phyloP scores from a whole-genome alignment of 2,888 invertebrate species.

The Synanthedon formicaeformis region DNA sequence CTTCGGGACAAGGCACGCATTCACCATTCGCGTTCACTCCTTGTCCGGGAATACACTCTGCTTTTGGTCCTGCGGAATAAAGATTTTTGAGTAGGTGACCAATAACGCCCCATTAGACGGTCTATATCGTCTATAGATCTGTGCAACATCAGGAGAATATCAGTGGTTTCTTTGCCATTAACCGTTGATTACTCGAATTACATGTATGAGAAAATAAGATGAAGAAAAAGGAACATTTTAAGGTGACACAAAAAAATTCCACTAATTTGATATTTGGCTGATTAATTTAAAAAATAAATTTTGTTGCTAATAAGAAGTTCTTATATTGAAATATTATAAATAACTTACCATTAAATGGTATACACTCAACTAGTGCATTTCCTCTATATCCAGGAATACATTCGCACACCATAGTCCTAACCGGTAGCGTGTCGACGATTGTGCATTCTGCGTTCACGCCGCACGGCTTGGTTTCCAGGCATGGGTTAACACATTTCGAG shows the following conservation, averaged over 20 bases:
- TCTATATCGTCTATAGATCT: no score
- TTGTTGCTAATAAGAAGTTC: neutral
- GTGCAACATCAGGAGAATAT: no score
- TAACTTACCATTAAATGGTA: slow-evolving; percentile 76
- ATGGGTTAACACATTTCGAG: slow-evolving; percentile 86
- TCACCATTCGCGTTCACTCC: slow-evolving; percentile 82
- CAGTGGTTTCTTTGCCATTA: no score
- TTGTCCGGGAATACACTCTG: slow-evolving; percentile 82
- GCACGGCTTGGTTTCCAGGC: slow-evolving; percentile 82
- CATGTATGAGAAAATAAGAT: no score
- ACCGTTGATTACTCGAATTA: no score
- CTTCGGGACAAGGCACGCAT: slow-evolving; percentile 79
- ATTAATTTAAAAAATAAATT: neutral
- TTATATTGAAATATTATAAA: neutral
- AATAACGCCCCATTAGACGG: no score
- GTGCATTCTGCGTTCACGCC: slow-evolving; percentile 84
- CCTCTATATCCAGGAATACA: slow-evolving; percentile 89
- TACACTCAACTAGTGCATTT: slow-evolving; percentile 85
- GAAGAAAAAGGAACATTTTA: neutral
- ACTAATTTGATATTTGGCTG: neutral
- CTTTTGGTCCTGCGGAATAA: slow-evolving; percentile 44
- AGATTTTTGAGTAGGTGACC: neutral
- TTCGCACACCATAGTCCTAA: slow-evolving; percentile 90
- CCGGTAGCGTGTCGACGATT: slow-evolving; percentile 83
- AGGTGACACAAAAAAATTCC: neutral